These are phyloP conservation scores for fruit fly (Drosophila melanogaster) DNA, from an alignment of 1,140 invertebrate genomes.

Conservation along the genomic window Release_6_plus_ISO1_MT NT_033777.3:19940001-19940500, in stretches of 20 bases:
- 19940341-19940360: conserved; percentile 53
- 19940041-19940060: conserved; percentile 20
- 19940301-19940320: conserved; percentile 3
- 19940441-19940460: conserved; percentile 77
- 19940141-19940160: conserved; percentile 32
- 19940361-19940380: conserved; percentile 40
- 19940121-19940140: conserved; percentile 20
- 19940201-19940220: conserved; percentile 40
- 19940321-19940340: conserved; percentile 18
- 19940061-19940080: conserved; percentile 66
- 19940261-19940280: conserved; percentile 20
- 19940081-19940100: conserved; percentile 65
- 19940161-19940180: conserved; percentile 38
- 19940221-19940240: conserved; percentile 45
- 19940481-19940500: conserved; percentile 30
- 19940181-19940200: conserved; percentile 40
- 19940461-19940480: conserved; percentile 56
- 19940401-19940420: conserved; percentile 51
- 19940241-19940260: conserved; percentile 20
- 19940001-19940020: background rate
- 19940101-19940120: conserved; percentile 15
- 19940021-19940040: conserved; percentile 10
- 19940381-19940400: conserved; percentile 61
- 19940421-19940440: conserved; percentile 74
- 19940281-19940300: background rate